Conservation (phyloP, 2,888 invertebrate species). For the Pycnomerus fuliginosus region DNA sequence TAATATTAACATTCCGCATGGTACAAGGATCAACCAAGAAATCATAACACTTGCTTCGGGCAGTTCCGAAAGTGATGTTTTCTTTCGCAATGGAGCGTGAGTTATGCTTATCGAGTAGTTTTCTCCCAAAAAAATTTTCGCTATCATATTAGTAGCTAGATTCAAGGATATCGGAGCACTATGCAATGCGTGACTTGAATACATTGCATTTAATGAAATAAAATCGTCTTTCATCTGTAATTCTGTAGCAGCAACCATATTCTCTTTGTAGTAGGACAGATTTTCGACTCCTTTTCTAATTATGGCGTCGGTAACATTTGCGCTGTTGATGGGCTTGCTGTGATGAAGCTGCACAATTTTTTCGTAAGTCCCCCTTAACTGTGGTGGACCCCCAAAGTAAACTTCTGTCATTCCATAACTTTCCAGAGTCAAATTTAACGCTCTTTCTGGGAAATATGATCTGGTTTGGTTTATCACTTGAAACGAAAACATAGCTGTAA, state of each 20-base stretch:
- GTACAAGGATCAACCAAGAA: slow-evolving; percentile 47
- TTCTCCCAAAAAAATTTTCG: slow-evolving; percentile 44
- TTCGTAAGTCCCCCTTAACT: no score
- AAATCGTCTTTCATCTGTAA: no score
- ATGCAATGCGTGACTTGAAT: slow-evolving; percentile 55
- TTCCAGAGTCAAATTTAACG: slow-evolving; percentile 44
- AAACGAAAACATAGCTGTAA: slow-evolving; percentile 32
- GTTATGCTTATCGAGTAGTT: slow-evolving; percentile 43
- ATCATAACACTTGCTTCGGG: slow-evolving; percentile 38
- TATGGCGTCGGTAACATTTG: slow-evolving; percentile 48
- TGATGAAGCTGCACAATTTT: no score
- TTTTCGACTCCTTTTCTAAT: slow-evolving; percentile 48
- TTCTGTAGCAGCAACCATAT: slow-evolving; percentile 55
- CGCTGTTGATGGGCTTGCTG: slow-evolving; percentile 28
- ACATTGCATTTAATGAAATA: slow-evolving; percentile 50
- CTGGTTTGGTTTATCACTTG: slow-evolving; percentile 28
- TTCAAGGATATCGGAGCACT: slow-evolving; percentile 57
- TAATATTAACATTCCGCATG: slow-evolving; percentile 52
- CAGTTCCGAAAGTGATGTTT: slow-evolving; percentile 27
- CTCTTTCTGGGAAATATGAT: slow-evolving; percentile 27
- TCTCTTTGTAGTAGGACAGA: slow-evolving; percentile 52
- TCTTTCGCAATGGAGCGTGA: slow-evolving; percentile 44
- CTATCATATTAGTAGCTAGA: slow-evolving; percentile 53
- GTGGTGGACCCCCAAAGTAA: no score
- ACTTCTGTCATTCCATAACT: slow-evolving; percentile 41